Base-by-base conservation (phyloP, 1,140 invertebrate genomes). In the Fopius arisanus region DNA sequence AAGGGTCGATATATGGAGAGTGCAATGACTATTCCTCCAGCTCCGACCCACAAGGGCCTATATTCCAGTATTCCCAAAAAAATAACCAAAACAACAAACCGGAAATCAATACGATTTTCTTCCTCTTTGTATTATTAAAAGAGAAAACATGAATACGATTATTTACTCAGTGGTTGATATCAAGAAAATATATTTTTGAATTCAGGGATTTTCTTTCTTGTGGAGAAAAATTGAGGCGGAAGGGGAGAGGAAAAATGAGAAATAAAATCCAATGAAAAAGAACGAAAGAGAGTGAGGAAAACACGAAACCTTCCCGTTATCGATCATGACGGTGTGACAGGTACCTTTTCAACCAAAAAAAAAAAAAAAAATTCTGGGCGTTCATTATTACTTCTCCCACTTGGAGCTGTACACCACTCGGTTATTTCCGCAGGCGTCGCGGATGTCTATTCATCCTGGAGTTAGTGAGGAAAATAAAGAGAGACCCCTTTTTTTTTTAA, bases 321-420 rank as follows among this genome's bases (percentile, higher is more conserved):
- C 48, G 26, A 70, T 70, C 51, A 70, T 59, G 28, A 12, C 16
- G 5, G 16, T 29, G 41, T 70, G 68, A 70, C 68, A 70, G 48
- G 48, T 59, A 51, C 51, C 43, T 48, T 26, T 69, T 43, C 67
- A 51, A 54, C n/a, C 14, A 43, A 29, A 54, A 29, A 28, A 16
- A 14, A 51, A 14, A 48, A 31, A 59, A 31, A 31, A 19, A 48
- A 54, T 70, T 70, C 29, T 19, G 68, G 68, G 33, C 68, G 68
- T 59, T 54, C 48, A 70, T 70, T 51, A 70, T 70, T 70, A 70
- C 28, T 48, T n/a, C 51, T 31, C 43, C 21, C 19, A 59, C 54
- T 59, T 59, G 54, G 54, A 26, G 19, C 54, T 21, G 10, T 59
- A 59, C 23, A 26, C 54, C 54, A 59, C 54, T 59, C 54, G 19